Conservation (phyloP, 2,888 invertebrate species). For the Therioaphis trifolii region DNA sequence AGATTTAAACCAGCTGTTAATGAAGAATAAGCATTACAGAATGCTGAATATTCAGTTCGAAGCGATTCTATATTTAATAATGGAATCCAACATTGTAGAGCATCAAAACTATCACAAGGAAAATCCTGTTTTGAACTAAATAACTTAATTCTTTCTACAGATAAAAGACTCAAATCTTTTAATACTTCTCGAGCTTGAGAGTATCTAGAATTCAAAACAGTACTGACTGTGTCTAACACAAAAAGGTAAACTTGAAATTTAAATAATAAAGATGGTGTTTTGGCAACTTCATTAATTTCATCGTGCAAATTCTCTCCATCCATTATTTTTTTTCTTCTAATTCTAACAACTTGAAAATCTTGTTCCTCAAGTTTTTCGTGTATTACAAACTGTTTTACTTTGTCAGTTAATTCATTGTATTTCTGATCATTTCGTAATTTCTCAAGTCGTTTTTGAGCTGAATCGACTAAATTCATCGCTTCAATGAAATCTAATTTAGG, state of each 20-base stretch:
- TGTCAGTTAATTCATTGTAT: neutral
- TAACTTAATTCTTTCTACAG: slow-evolving; percentile 17
- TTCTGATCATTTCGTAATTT: neutral
- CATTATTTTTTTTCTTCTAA: slow-evolving; percentile 2
- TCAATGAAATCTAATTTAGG: slow-evolving; percentile 25
- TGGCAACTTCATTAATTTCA: slow-evolving; percentile 18
- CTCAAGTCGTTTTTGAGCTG: slow-evolving; percentile 32
- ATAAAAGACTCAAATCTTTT: slow-evolving; percentile 15
- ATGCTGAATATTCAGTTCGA: slow-evolving; percentile 23
- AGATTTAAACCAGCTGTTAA: slow-evolving; percentile 16
- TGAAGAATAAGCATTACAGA: slow-evolving; percentile 12
- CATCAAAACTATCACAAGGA: slow-evolving; percentile 3
- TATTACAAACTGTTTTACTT: slow-evolving; percentile 12
- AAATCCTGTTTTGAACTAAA: slow-evolving; percentile 8
- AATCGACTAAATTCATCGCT: slow-evolving; percentile 3
- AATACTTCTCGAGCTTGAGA: slow-evolving; percentile 7
- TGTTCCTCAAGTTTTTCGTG: slow-evolving; percentile 5
- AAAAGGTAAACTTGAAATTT: slow-evolving; percentile 11
- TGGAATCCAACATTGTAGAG: neutral
- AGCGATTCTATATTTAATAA: slow-evolving; percentile 6
- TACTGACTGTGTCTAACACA: slow-evolving; percentile 9
- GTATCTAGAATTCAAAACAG: slow-evolving; percentile 18
- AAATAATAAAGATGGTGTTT: slow-evolving; percentile 6
- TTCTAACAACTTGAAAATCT: slow-evolving; percentile 2
- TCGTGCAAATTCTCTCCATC: slow-evolving; percentile 27